Evolutionary conservation across 2,888 invertebrate species (phyloP).

Genomic region (Tipula lateralis): DNA sequence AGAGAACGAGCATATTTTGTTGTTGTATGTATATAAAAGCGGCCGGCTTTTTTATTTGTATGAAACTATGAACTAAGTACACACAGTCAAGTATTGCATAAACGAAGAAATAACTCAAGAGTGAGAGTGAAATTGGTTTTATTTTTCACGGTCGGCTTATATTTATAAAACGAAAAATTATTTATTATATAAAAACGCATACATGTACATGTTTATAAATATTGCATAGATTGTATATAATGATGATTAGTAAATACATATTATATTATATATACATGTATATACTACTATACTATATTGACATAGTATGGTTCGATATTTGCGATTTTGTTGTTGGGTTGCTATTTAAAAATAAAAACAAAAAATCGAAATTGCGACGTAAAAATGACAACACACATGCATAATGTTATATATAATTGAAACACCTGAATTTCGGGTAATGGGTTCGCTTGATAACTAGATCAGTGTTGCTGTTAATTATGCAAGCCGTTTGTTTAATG

Average conservation of each 20-base stretch:
- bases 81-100: background rate
- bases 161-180: background rate
- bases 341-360: background rate
- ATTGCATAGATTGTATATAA: background rate
- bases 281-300: background rate
- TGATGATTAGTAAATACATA: too few species aligned
- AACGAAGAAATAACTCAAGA: background rate
- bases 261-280: background rate
- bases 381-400: background rate
- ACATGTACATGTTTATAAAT: background rate
- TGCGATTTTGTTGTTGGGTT: background rate
- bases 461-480: too few species aligned
- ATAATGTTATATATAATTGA: background rate
- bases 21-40: background rate
- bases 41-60: slow-evolving; percentile 7
- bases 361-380: background rate
- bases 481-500: too few species aligned
- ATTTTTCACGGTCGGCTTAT: slow-evolving; percentile 26
- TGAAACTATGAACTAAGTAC: background rate
- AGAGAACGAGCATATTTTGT: background rate
- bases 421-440: background rate
- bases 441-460: too few species aligned
- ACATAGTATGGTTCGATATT: background rate
- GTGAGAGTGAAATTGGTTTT: slow-evolving; percentile 26
- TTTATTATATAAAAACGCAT: background rate